Evolutionary conservation across 1,140 invertebrate genomes (phyloP), one percentile per base, ranked within the genome.

Genomic region (Trachymyrmex cornetzi): DNA sequence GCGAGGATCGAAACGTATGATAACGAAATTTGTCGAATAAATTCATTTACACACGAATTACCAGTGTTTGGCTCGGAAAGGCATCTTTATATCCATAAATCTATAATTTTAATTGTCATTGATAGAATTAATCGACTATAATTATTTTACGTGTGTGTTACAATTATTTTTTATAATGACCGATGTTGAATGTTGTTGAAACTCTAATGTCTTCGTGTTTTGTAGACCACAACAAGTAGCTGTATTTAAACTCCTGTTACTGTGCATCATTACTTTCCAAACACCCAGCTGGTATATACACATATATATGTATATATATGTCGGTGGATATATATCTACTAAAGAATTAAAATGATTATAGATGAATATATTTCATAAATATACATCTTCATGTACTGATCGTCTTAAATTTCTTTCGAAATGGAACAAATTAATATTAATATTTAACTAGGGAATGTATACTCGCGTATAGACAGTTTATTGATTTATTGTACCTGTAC

Each of bases 331-430:
- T 38, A 38, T 44, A 44, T 11, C 7, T 44, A 44, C 0, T n/a
- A 67, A 22, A 4, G 4, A 44, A 67, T 64, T 22, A 67, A 67
- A 1, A 67, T 6, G 11, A 14, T 44, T 67, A 11, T 9, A 63
- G 63, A 66, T 67, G 3, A 67, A 44, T 66, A 44, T 44, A 44
- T 38, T 66, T 34, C 19, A 66, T 66, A 30, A 9, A 66, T 66
- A 44, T 44, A 44, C 9, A 44, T 44, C 11, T 44, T 44, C 38
- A 44, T 44, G 7, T 44, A 44, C 30, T 6, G 6, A 34, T 44
- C 11, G 1, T 44, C 2, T 44, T 44, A 38, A 16, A 66, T 38
- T 66, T 12, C 3, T 66, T 12, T 66, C n/a, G 0, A 64, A 64
- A 30, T 53, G 1, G 11, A 44, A 44, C 38, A 44, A 11, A 44